Base-by-base conservation (phyloP, 2,888 invertebrate genomes). In the Hydraecia micacea region DNA sequence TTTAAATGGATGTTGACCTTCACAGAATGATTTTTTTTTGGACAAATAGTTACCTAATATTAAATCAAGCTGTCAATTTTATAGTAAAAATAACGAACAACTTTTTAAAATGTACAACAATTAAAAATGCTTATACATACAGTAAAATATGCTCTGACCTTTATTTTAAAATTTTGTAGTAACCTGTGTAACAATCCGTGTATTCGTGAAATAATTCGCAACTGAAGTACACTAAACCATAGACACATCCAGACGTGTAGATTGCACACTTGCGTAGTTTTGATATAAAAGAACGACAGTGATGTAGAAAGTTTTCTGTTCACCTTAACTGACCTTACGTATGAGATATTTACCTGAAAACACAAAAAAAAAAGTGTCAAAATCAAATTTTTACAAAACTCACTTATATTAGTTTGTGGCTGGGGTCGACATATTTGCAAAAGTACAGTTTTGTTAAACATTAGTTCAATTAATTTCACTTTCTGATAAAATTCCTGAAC, bases 241-340 rank as follows among this genome's bases (percentile, higher is more conserved):
- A 71, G 60, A 84, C 81, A 90, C 82, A 67, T 77, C 62, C 79
- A 81, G 88, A 83, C 86, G 58, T 75, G 63, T 39, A 80, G 77
- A 81, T 77, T 70, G 78, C 81, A 83, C 83, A 84, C 73, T 75
- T 76, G 87, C 83, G 76, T 86, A 79, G 81, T 89, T 79, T 87
- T 63, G 66, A 84, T 88, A 90, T 78, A 86, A 89, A 89, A 88
- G 77, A 87, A 80, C 84, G 79, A 88, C 65, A 85, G 81, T 86
- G 81, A 90, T 81, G 87, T 88, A 85, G 83, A 88, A 84, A 85
- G 83, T 88, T 80, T 85, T 81, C 80, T 81, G 78, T 86, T 77
- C 84, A 77, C 77, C 81, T 75, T 77, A 70, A 78, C 75, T 80
- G 74, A 85, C 75, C 86, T 81, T 77, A 79, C 75, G 66, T 65